Percentiles rank a stretch among this genome's conserved stretches.
These are phyloP conservation scores for Siniperca knerii DNA, from an alignment of 2,113 vertebrate genomes.

Conservation along the genomic window DNA sequence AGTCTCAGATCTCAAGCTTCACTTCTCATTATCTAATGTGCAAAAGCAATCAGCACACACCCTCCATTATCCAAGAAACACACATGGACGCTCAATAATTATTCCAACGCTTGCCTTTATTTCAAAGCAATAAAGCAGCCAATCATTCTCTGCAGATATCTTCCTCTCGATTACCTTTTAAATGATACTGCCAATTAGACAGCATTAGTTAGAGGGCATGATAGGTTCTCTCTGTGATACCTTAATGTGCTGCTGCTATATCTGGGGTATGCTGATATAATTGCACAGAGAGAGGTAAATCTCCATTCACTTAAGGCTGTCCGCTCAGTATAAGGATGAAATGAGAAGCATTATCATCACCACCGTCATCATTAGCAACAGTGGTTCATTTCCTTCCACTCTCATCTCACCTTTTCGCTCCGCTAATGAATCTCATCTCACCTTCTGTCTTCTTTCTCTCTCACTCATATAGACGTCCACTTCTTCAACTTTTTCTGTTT, in stretches of 20 bases:
- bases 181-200: slow-evolving; percentile 52
- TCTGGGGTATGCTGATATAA: slow-evolving; percentile 20
- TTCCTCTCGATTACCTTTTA: slow-evolving; percentile 68
- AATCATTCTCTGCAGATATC: slow-evolving; percentile 37
- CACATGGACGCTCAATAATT: slow-evolving; percentile 37
- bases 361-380: slow-evolving; percentile 20
- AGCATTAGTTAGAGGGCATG: slow-evolving; percentile 33
- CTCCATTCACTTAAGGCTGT: slow-evolving; percentile 28
- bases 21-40: slow-evolving; percentile 43
- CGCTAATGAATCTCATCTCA: neutral
- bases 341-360: slow-evolving; percentile 1
- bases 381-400: slow-evolving; percentile 18
- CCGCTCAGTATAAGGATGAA: neutral
- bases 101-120: slow-evolving; percentile 40
- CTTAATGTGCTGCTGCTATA: slow-evolving; percentile 33
- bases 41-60: slow-evolving; percentile 41
- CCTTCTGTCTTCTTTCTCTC: neutral
- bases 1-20: slow-evolving; percentile 15
- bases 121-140: slow-evolving; percentile 54
- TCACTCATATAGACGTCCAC: neutral
- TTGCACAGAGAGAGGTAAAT: slow-evolving; percentile 42
- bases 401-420: slow-evolving; percentile 1
- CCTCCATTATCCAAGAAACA: slow-evolving; percentile 48
- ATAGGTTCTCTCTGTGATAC: slow-evolving; percentile 23
- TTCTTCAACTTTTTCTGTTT: neutral